Conservation (phyloP, 37 sponge, comb jelly and placozoan species). For the Axinella damicornis region DNA sequence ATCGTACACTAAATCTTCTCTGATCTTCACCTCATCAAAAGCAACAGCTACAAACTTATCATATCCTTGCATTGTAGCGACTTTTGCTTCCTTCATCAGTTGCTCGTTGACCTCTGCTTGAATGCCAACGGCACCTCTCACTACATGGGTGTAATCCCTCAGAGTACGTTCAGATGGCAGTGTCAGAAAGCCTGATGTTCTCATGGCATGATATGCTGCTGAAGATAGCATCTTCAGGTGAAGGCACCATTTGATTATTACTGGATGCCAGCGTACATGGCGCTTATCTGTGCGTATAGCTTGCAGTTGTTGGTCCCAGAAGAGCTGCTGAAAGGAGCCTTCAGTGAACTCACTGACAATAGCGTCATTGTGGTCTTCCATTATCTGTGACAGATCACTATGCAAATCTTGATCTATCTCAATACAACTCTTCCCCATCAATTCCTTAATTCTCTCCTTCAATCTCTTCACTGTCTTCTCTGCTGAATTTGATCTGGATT, state of each 20-base stretch:
- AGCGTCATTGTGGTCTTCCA: conserved; percentile 23
- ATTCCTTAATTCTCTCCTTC: background rate
- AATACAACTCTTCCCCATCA: background rate
- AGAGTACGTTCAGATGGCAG: conserved; percentile 22
- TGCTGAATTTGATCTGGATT: background rate
- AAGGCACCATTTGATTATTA: conserved; percentile 59
- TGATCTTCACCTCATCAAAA: conserved; percentile 36
- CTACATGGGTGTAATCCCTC: too few species aligned
- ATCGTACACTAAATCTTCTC: conserved; percentile 24
- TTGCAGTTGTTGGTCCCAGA: conserved; percentile 54
- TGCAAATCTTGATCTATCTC: conserved; percentile 33
- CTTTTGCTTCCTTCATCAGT: conserved; percentile 11
- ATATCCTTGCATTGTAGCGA: background rate
- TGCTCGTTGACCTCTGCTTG: conserved; percentile 6
- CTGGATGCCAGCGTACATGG: conserved; percentile 61
- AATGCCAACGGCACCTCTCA: conserved; percentile 2
- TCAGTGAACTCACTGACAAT: conserved; percentile 15
- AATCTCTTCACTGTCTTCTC: conserved; percentile 12
- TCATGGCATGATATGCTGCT: conserved; percentile 27
- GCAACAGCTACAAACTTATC: background rate
- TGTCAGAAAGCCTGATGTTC: conserved; percentile 27
- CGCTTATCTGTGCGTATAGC: conserved; percentile 14
- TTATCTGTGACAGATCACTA: conserved; percentile 16
- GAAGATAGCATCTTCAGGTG: conserved; percentile 46
- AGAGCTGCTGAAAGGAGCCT: conserved; percentile 24